Evolutionary conservation across 1,140 invertebrate species (phyloP).

Genomic region (Plectrocnemia conspersa): DNA sequence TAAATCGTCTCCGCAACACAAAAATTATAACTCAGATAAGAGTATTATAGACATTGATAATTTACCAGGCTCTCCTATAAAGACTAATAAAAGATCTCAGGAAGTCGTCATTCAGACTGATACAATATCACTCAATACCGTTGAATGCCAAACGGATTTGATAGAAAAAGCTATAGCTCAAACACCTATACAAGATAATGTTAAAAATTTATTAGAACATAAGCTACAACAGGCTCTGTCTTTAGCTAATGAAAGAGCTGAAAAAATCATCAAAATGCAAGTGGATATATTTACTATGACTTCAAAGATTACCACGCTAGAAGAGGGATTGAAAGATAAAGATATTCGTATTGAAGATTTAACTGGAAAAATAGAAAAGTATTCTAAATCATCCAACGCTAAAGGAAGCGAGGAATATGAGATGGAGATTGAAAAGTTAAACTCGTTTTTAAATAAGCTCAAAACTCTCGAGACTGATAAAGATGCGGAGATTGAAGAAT

Average conservation of each 20-base stretch:
- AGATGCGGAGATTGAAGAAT: conserved; percentile 41
- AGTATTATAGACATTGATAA: conserved; percentile 11
- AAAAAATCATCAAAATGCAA: conserved; percentile 38
- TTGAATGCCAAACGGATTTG: conserved; percentile 24
- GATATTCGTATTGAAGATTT: conserved; percentile 38
- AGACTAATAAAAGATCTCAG: conserved; percentile 22
- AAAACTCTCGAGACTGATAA: conserved; percentile 47
- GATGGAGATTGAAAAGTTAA: conserved; percentile 21
- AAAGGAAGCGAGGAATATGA: conserved; percentile 38
- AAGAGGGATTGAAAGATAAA: conserved; percentile 38
- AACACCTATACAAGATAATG: no score
- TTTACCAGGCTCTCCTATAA: conserved; percentile 31
- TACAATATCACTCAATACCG: conserved; percentile 6
- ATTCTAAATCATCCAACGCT: conserved; percentile 36
- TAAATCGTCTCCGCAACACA: conserved; percentile 7
- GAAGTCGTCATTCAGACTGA: conserved; percentile 28
- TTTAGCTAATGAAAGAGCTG: conserved; percentile 33
- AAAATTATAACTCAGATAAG: conserved; percentile 13
- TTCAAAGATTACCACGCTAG: conserved; percentile 37
- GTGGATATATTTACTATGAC: conserved; percentile 37
- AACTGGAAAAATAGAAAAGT: conserved; percentile 33
- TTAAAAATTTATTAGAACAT: conserved; percentile 20
- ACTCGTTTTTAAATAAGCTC: conserved; percentile 39
- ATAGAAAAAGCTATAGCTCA: conserved; percentile 3
- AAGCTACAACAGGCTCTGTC: conserved; percentile 36